These are phyloP conservation scores for Bergia sp. DNA, from an alignment of 92 coral and sea anemone genomes.

Conservation along the genomic window DNA sequence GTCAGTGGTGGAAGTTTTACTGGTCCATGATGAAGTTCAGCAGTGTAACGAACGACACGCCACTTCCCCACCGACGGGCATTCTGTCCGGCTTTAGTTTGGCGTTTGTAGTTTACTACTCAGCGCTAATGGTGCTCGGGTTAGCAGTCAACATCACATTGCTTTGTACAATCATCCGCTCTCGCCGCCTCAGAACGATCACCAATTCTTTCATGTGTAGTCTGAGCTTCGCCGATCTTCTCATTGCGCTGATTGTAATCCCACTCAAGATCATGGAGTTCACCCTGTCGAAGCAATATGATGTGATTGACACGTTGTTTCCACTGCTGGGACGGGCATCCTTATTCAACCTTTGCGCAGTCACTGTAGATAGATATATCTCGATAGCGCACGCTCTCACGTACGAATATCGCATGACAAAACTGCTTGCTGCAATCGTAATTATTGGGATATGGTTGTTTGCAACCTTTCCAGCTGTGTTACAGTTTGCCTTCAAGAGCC, in stretches of 20 bases:
- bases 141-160: slow-evolving; percentile 62
- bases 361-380: slow-evolving; percentile 88
- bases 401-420: slow-evolving; percentile 72
- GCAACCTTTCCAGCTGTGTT: slow-evolving; percentile 75
- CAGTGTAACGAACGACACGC: neutral
- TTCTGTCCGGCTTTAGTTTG: neutral
- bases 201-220: slow-evolving; percentile 86
- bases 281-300: slow-evolving; percentile 21
- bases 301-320: slow-evolving; percentile 69
- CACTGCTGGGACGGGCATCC: slow-evolving; percentile 89
- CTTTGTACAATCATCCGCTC: slow-evolving; percentile 68
- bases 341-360: slow-evolving; percentile 90
- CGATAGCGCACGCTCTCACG: slow-evolving; percentile 76
- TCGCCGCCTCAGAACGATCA: slow-evolving; percentile 78
- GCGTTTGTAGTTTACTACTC: slow-evolving; percentile 55
- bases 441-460: slow-evolving; percentile 77
- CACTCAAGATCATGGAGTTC: slow-evolving; percentile 66
- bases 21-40: neutral
- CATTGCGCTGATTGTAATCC: slow-evolving; percentile 76
- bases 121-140: slow-evolving; percentile 57
- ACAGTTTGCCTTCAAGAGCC: slow-evolving; percentile 51
- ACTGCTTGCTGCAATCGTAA: slow-evolving; percentile 58
- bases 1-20: neutral
- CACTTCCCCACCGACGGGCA: neutral
- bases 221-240: slow-evolving; percentile 85